Conservation (phyloP, 2,797 vertebrate genomes). For the Centroberyx gerrardi region DNA sequence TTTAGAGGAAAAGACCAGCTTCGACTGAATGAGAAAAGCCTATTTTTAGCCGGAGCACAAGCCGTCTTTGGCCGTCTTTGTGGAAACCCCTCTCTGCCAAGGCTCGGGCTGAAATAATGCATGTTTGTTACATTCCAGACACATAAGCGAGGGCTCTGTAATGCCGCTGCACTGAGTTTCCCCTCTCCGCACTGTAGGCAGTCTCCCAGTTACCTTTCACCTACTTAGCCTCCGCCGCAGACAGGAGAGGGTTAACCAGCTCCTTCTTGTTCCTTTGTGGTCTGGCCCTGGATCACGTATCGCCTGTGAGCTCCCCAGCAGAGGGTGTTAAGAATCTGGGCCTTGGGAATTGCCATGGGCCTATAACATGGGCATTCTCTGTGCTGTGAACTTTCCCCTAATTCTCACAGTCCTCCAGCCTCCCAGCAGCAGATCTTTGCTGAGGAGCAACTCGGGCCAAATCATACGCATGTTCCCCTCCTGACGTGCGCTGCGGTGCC, state of each 20-base stretch:
- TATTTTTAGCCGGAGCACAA: conserved; percentile 42
- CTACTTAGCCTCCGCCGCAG: conserved; percentile 71
- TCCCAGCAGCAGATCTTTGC: conserved; percentile 38
- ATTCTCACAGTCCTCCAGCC: conserved; percentile 83
- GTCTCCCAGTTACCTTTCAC: conserved; percentile 81
- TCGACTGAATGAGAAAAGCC: conserved; percentile 4
- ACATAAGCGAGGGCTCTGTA: conserved; percentile 24
- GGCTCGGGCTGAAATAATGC: conserved; percentile 44
- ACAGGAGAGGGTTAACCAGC: conserved; percentile 75
- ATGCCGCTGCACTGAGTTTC: conserved; percentile 44
- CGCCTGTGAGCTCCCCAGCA: conserved; percentile 25
- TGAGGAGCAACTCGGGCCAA: conserved; percentile 54
- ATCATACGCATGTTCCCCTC: conserved; percentile 15
- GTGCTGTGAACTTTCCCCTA: conserved; percentile 86
- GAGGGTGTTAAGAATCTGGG: conserved; percentile 45
- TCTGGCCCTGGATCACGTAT: conserved; percentile 55
- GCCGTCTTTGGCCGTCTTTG: conserved; percentile 11
- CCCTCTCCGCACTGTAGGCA: conserved; percentile 59
- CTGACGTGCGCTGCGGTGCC: conserved; percentile 20
- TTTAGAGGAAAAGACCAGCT: background rate
- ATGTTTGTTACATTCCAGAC: conserved; percentile 67
- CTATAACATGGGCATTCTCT: conserved; percentile 66
- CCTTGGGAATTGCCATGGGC: conserved; percentile 24
- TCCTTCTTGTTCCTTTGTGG: conserved; percentile 51
- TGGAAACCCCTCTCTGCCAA: conserved; percentile 37